These are phyloP conservation scores for Palaemon carinicauda DNA, from an alignment of 1,140 invertebrate species.

Conservation along the genomic window DNA sequence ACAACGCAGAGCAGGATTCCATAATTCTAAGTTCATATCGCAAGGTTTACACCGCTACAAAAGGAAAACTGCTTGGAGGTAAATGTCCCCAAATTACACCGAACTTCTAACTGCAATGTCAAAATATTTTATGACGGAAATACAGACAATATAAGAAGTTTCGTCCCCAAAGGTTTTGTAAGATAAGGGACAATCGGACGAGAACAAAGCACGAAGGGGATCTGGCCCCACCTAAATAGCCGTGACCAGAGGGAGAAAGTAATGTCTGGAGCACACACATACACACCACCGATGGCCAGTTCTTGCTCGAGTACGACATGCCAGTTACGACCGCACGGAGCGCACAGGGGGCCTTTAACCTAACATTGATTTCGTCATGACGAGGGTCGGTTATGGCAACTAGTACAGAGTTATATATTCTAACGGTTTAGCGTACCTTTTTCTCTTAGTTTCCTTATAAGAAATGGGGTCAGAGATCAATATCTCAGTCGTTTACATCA, in stretches of 20 bases:
- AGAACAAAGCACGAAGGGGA: neutral
- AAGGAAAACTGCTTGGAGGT: too few species aligned
- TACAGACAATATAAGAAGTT: neutral
- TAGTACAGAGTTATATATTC: too few species aligned
- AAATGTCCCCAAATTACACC: neutral
- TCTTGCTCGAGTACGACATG: neutral
- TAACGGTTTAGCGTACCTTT: too few species aligned
- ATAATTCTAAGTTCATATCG: neutral
- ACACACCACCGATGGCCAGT: neutral
- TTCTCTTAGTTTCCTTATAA: too few species aligned
- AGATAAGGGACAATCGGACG: neutral
- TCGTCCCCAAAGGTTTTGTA: neutral
- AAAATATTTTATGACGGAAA: neutral
- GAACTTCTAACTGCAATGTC: neutral
- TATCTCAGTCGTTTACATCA: too few species aligned
- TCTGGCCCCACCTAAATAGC: conserved; percentile 16
- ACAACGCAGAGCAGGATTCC: conserved; percentile 5
- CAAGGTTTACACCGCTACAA: neutral
- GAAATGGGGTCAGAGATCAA: too few species aligned
- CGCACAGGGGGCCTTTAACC: too few species aligned
- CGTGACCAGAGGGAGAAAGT: conserved; percentile 20
- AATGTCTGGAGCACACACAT: neutral
- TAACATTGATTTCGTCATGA: too few species aligned
- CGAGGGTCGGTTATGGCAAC: too few species aligned
- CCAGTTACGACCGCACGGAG: too few species aligned